Base-by-base conservation (phyloP, 1,140 invertebrate genomes). In the Stenopsyche tienmushanensis region DNA sequence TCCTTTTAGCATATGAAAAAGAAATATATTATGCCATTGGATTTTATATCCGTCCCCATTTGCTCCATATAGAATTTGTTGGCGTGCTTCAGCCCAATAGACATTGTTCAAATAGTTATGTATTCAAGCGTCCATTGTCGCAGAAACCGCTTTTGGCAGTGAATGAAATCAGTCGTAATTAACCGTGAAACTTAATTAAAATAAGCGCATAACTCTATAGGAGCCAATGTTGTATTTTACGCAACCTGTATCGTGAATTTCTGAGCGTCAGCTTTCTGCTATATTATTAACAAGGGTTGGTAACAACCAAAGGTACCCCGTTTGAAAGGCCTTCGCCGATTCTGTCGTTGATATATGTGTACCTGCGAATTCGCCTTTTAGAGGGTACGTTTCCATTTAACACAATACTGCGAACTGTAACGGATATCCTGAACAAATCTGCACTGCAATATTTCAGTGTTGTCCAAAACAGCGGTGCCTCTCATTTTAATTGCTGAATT, bases 131-230 rank as follows among this genome's bases (percentile, higher is more conserved):
- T n/a, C n/a, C n/a, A n/a, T n/a, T n/a, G n/a, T n/a, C n/a, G n/a
- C n/a, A n/a, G n/a, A n/a, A n/a, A n/a, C n/a, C n/a, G n/a, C n/a
- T n/a, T n/a, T n/a, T n/a, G n/a, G n/a, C n/a, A n/a, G 21, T 42
- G 53, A 39, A 23, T 17, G 57, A 60, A 60, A 60, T 60, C 57
- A 44, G 41, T 60, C 57, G 21, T 47, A 47, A 60, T 60, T 60
- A 60, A 60, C 57, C 41, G 57, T 44, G 57, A 60, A 47, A 45
- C 42, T 60, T 60, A 60, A 60, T 60, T 60, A 60, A 60, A 60
- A 60, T 44, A 60, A 60, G 47, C 42, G 42, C 57, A 60, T 47
- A 60, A 60, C 41, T 60, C 24, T 21, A n/a, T 17, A 13, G 44
- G 17, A 47, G 44, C 17, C 7, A 18, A 47, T 15, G 17, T 15